These are phyloP conservation scores for Syrphus vitripennis DNA, from an alignment of 2,888 invertebrate genomes.

Conservation along the genomic window DNA sequence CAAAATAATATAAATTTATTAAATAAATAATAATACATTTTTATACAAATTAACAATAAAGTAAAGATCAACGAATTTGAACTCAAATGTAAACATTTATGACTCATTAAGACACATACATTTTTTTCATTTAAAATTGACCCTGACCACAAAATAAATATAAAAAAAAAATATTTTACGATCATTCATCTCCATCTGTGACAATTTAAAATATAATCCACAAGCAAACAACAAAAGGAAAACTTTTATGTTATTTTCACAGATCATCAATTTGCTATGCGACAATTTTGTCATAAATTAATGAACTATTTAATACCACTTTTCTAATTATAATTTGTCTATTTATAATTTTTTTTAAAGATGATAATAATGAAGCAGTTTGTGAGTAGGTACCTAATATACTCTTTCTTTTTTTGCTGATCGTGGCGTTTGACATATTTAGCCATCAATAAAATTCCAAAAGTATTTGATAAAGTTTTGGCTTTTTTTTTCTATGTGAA, in stretches of 20 bases:
- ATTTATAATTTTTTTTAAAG: slow-evolving; percentile 20
- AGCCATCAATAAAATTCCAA: slow-evolving; percentile 18
- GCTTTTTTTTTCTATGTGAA: neutral
- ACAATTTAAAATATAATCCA: neutral
- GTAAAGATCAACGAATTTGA: neutral
- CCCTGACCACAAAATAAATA: slow-evolving; percentile 1
- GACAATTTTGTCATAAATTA: slow-evolving; percentile 51
- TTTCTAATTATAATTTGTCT: slow-evolving; percentile 36
- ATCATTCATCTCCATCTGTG: slow-evolving; percentile 7
- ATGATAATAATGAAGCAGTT: neutral
- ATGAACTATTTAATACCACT: slow-evolving; percentile 51
- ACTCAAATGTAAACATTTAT: slow-evolving; percentile 5
- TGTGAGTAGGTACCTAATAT: neutral
- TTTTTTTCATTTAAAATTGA: neutral
- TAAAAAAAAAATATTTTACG: neutral
- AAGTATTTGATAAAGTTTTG: neutral
- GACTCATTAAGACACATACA: neutral
- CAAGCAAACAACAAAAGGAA: neutral
- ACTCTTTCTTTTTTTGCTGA: neutral
- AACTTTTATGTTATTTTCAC: slow-evolving; percentile 34
- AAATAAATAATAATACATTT: too few species aligned
- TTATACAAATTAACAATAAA: neutral
- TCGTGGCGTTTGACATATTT: slow-evolving; percentile 40
- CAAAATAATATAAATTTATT: too few species aligned
- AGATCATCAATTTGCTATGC: slow-evolving; percentile 40